A percentile compares a stretch with the other conserved stretches of the same genome.
Conservation (phyloP, 2,888 invertebrate species). For the Periphyllus acericola region DNA sequence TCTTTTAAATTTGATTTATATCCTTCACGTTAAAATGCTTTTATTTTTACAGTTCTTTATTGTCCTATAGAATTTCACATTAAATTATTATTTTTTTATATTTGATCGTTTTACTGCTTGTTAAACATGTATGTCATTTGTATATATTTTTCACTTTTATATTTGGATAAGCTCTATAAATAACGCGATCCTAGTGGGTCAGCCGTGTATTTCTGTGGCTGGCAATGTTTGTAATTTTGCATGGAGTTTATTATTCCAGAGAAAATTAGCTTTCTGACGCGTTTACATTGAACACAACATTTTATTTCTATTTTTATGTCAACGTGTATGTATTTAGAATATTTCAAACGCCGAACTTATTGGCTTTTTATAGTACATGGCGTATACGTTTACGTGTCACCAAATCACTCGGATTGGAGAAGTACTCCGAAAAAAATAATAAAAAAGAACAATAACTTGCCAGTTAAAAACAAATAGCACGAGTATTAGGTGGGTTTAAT, state of each 20-base stretch:
- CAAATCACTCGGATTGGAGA: background rate
- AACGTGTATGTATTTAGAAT: conserved; percentile 2
- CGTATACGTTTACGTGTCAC: background rate
- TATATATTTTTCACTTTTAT: conserved; percentile 36
- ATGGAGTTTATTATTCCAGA: conserved; percentile 13
- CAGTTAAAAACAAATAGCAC: background rate
- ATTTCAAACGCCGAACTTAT: background rate
- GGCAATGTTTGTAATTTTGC: conserved; percentile 21
- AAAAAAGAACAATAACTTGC: background rate
- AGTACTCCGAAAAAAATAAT: background rate
- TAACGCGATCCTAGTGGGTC: conserved; percentile 38
- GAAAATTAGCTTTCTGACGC: background rate
- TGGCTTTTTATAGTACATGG: background rate
- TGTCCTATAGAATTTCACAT: no score
- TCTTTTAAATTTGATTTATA: no score
- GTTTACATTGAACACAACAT: background rate
- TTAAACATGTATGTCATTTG: conserved; percentile 10
- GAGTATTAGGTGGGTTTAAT: background rate
- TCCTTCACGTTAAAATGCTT: no score
- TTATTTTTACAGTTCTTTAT: no score
- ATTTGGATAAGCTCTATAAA: conserved; percentile 41
- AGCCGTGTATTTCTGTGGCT: conserved; percentile 22
- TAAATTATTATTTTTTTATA: background rate
- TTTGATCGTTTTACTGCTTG: conserved; percentile 13
- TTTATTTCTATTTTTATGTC: background rate